phyloP scores from a whole-genome alignment of 2,888 invertebrate species.

The Eudasyphora cyanicolor region DNA sequence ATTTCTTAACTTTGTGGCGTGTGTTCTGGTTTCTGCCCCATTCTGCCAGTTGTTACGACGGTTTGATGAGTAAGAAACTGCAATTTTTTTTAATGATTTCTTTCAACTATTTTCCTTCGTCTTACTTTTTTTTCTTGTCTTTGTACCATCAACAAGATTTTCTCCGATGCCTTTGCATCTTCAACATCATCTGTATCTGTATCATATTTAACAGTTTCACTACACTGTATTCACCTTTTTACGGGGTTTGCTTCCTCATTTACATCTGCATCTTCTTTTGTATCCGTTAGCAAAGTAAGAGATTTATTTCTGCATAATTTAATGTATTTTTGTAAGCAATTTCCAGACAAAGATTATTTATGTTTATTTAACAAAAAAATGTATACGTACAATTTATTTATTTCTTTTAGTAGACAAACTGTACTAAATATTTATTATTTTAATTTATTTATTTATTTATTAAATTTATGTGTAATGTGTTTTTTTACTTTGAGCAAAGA shows the following conservation, averaged over 20 bases:
- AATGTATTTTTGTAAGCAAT: constrained; percentile 35
- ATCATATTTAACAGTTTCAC: constrained; percentile 6
- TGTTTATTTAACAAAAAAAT: constrained; percentile 2
- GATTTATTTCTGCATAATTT: background rate
- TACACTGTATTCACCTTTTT: background rate
- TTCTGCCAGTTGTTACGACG: background rate
- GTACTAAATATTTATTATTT: constrained; percentile 52
- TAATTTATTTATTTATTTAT: constrained; percentile 57
- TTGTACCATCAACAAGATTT: background rate
- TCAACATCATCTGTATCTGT: background rate
- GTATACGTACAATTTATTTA: background rate
- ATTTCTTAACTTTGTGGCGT: background rate
- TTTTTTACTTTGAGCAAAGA: constrained; percentile 52
- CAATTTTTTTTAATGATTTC: background rate
- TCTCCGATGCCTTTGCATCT: background rate
- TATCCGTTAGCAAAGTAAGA: constrained; percentile 17
- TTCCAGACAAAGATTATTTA: constrained; percentile 9
- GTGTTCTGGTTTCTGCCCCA: background rate
- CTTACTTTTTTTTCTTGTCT: background rate
- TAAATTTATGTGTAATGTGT: constrained; percentile 30
- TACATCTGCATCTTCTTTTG: background rate
- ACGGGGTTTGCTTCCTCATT: constrained; percentile 9
- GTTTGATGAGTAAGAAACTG: background rate
- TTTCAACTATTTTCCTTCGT: background rate
- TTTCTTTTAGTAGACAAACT: constrained; percentile 21